Base-by-base conservation (phyloP, 2,888 invertebrate species). In the Ichneumoninae sp. region DNA sequence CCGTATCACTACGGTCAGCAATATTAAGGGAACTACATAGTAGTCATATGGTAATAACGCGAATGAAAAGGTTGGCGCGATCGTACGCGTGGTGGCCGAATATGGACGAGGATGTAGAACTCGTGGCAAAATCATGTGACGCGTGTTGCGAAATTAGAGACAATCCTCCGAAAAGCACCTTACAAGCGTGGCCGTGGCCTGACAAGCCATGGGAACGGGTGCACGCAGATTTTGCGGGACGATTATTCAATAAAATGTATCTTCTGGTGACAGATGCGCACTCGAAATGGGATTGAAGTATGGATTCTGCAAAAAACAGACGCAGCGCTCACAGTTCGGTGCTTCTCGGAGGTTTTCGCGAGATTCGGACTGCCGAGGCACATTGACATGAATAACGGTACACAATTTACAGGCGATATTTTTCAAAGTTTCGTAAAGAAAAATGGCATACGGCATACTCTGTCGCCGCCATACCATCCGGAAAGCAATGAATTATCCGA, bases 401-500 rank as follows among this genome's bases (percentile, higher is more conserved):
- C 44, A 40, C 71, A 81, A 30, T 86, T 79, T 50, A 71, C 65
- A n/a, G 68, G 65, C 30, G 73, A 47, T 1, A 71, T 30, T 40
- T 75, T 84, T n/a, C 8, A 30, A 26, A 50, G 66, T 5, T 84
- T 85, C 33, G n/a, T 79, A n/a, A 10, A 13, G 63, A 47, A 63
- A 82, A 73, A 65, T 70, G 84, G 81, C 3, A 82, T 87, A n/a
- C 52, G 50, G 7, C 87, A 87, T 33, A 73, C 71, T 4, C 47
- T 78, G 3, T 81, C 84, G 3, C 66, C 84, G 63, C 83, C 85
- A 44, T 83, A 85, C 22, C 85, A 87, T 26, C 79, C 85, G n/a
- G 81, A 79, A 16, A 83, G 76, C 5, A 86, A 87, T 79, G 83
- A 83, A 19, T 71, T 81, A 54, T 65, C 86, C 3, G 86, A 87